Evolutionary conservation across 2,113 vertebrate genomes (phyloP).

Genomic region (Eubucco bourcierii): DNA sequence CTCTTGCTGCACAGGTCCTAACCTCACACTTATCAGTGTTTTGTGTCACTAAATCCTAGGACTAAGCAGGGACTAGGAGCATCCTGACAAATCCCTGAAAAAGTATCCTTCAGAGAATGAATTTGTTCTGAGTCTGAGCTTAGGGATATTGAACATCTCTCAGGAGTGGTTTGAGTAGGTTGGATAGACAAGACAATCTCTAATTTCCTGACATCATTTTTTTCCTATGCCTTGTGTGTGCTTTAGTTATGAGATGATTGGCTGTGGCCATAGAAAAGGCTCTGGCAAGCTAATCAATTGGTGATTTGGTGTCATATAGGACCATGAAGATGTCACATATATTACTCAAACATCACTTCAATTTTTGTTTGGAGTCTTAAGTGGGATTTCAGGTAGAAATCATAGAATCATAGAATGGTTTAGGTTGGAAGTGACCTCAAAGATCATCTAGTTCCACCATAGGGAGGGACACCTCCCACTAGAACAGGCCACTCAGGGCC

Average conservation of each 20-base stretch:
- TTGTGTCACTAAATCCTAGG: background rate
- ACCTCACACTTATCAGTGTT: background rate
- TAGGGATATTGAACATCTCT: background rate
- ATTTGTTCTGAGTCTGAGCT: background rate
- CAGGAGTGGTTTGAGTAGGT: background rate
- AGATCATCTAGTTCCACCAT: no score
- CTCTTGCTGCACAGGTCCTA: background rate
- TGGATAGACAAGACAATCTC: background rate
- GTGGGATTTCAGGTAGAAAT: background rate
- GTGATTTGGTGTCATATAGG: background rate
- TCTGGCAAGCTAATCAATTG: background rate
- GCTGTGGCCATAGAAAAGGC: background rate
- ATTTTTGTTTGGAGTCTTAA: background rate
- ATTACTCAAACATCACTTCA: background rate
- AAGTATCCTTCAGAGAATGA: background rate
- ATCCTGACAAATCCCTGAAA: background rate
- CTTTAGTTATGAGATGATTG: background rate
- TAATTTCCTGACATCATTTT: background rate
- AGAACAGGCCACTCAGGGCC: no score
- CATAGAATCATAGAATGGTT: no score
- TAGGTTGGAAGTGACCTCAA: no score
- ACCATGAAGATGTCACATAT: background rate
- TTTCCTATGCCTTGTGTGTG: background rate
- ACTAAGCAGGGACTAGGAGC: background rate
- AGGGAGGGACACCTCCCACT: no score